phyloP scores from a whole-genome alignment of 2,113 vertebrate genomes.

The Daubentonia madagascariensis region DNA sequence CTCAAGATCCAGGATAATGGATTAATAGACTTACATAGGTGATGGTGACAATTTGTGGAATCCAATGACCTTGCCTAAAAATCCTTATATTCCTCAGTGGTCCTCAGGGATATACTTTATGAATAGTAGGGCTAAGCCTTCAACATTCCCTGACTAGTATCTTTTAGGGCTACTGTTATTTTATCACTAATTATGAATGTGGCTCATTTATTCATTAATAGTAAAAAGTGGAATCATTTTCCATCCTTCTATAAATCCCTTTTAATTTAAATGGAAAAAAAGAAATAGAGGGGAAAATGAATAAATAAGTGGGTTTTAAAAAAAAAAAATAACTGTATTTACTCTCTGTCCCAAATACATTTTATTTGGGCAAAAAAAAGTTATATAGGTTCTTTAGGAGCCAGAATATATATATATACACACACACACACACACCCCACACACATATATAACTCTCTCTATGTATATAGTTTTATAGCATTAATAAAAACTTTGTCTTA shows the following conservation, averaged over 20 bases:
- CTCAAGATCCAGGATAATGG: neutral
- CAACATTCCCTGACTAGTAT: neutral
- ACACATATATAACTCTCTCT: neutral
- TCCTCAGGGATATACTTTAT: neutral
- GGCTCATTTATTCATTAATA: neutral
- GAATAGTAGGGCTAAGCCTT: neutral
- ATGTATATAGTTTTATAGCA: neutral
- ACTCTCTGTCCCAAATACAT: neutral
- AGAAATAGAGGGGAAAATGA: neutral
- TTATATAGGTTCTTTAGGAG: neutral
- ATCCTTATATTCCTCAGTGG: neutral
- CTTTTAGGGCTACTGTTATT: neutral
- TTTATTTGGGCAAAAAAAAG: neutral
- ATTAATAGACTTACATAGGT: neutral
- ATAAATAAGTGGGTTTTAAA: neutral
- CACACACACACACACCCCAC: no score
- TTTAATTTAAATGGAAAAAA: slow-evolving; percentile 4
- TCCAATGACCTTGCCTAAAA: neutral
- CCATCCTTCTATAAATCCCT: neutral
- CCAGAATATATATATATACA: neutral
- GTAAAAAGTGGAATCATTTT: neutral
- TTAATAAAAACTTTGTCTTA: neutral
- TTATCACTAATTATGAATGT: neutral
- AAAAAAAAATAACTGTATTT: neutral
- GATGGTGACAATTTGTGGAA: neutral